Conservation (phyloP, 1,140 invertebrate genomes). For the Heterodera schachtii region DNA sequence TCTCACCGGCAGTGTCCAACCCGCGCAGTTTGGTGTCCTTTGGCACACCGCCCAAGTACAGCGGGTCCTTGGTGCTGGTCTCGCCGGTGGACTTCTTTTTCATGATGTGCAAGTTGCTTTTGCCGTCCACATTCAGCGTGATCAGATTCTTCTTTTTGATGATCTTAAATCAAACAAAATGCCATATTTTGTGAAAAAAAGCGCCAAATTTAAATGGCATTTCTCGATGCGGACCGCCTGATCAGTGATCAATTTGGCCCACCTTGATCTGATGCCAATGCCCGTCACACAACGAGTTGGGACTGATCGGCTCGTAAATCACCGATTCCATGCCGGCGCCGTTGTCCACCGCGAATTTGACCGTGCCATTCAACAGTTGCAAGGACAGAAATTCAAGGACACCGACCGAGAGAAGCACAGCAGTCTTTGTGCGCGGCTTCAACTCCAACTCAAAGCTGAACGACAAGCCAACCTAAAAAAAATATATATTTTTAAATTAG, state of each 20-base stretch:
- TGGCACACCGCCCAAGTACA: slow-evolving; percentile 86
- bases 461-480: slow-evolving; percentile 65
- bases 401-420: slow-evolving; percentile 77
- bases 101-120: slow-evolving; percentile 73
- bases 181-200: too few relatives aligned
- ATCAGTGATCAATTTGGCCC: neutral
- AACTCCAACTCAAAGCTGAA: slow-evolving; percentile 83
- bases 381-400: slow-evolving; percentile 80
- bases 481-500: neutral
- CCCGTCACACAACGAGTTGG: slow-evolving; percentile 82
- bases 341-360: slow-evolving; percentile 80
- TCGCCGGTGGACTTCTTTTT: slow-evolving; percentile 74
- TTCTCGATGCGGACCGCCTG: too few relatives aligned
- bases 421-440: slow-evolving; percentile 80
- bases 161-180: slow-evolving; percentile 70
- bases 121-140: slow-evolving; percentile 78
- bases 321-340: slow-evolving; percentile 79
- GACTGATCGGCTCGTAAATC: slow-evolving; percentile 73
- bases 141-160: slow-evolving; percentile 82
- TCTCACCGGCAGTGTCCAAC: slow-evolving; percentile 50
- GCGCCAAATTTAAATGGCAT: slow-evolving; percentile 2
- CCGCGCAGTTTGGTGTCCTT: slow-evolving; percentile 60
- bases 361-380: slow-evolving; percentile 80
- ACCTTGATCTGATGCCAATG: slow-evolving; percentile 89
- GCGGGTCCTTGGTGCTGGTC: slow-evolving; percentile 80